A percentile compares a stretch with the other conserved stretches of the same genome.
phyloP scores from a whole-genome alignment of 2,888 invertebrate genomes.

The Gymnoscelis rufifasciata region DNA sequence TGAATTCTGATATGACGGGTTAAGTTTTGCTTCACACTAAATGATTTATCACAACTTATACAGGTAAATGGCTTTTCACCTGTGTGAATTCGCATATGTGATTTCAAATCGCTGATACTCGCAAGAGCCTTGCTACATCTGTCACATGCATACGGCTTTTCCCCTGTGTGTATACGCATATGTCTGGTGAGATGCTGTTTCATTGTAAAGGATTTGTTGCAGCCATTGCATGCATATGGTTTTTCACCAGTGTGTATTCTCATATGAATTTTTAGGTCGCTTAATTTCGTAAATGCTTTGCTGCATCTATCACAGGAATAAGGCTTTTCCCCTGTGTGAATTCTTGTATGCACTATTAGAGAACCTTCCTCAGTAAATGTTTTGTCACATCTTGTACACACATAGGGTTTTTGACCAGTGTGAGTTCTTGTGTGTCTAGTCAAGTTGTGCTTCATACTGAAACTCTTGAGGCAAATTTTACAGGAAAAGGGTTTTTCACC shows the following conservation, averaged over 20 bases:
- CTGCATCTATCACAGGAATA: slow-evolving; percentile 5
- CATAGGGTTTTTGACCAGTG: slow-evolving; percentile 3
- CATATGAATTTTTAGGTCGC: slow-evolving; percentile 8
- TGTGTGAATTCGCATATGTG: slow-evolving; percentile 6
- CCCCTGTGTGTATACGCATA: background rate
- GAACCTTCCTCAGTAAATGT: slow-evolving; percentile 7
- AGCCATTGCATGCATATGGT: slow-evolving; percentile 3
- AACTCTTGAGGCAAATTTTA: slow-evolving; percentile 54
- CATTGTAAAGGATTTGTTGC: slow-evolving; percentile 6
- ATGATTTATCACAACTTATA: slow-evolving; percentile 5
- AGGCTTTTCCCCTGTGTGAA: slow-evolving; percentile 6
- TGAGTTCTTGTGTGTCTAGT: slow-evolving; percentile 1
- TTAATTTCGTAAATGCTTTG: slow-evolving; percentile 7
- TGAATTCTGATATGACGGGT: slow-evolving; percentile 5
- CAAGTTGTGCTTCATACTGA: slow-evolving; percentile 25
- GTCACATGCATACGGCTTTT: slow-evolving; percentile 2
- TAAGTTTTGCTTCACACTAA: slow-evolving; percentile 7
- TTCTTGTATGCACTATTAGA: slow-evolving; percentile 3
- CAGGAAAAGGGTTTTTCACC: slow-evolving; percentile 50
- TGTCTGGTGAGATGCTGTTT: slow-evolving; percentile 6
- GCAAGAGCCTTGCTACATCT: slow-evolving; percentile 4
- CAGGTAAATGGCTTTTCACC: slow-evolving; percentile 8
- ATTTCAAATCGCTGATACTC: slow-evolving; percentile 7
- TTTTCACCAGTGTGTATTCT: slow-evolving; percentile 6
- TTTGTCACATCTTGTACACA: slow-evolving; percentile 1